Evolutionary conservation across 2,888 invertebrate species (phyloP), one percentile per base, ranked within the genome.

Genomic region (Pediacus dermestoides): DNA sequence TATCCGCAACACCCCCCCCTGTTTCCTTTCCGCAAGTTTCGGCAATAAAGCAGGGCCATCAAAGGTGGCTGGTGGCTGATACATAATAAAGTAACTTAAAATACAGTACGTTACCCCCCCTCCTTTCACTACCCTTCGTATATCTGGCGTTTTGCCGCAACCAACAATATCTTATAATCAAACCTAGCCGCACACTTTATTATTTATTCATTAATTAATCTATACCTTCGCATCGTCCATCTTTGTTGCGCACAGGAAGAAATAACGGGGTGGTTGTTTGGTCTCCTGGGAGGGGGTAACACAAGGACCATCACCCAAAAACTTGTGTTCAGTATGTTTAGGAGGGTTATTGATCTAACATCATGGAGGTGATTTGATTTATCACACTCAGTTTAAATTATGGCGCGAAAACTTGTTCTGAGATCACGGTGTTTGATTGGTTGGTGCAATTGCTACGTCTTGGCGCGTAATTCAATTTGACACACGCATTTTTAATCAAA

Each of bases 171-270:
- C 66, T 66, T 66, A 66, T 64, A 65, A 67, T 67, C 66, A 67
- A 64, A 63, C 63, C 59, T 55, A 54, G 56, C 58, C 60, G 58
- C 57, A 55, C 55, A 52, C 59, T 59, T 47, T 61, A 67, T 69
- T 66, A 68, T 66, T 69, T 69, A 70, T 70, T 69, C 68, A 68
- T 68, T 69, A 69, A 70, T 69, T 68, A 70, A 69, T 69, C 67
- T 67, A 66, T 66, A 58, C 61, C 52, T 28, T 28, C 13, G 28
- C 28, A 6, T 23, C 4, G 10, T 23, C 23, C 10, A 9, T 23
- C 23, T 23, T 23, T 23, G 23, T 23, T 23, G 10, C 23, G 10
- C 23, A 9, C 23, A 23, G 23, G 23, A n/a, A 23, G n/a, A n/a
- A 9, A 6, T n/a, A 23, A 7, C 8, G 10, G 18, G 4, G 4